Conservation (phyloP, 2,888 invertebrate species). For the Lepidocyrtinus sp. region DNA sequence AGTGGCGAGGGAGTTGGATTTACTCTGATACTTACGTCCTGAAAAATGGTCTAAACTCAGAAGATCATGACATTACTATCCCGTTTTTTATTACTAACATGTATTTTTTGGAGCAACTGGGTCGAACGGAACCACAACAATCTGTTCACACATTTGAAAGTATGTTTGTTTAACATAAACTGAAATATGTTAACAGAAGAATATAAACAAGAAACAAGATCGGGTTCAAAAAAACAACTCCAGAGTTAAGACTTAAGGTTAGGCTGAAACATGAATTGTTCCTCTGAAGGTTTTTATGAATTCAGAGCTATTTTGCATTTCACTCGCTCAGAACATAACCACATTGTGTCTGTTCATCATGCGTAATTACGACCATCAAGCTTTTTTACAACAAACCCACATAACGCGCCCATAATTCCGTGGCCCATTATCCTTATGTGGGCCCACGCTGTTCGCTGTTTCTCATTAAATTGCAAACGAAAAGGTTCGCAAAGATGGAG, state of each 20-base stretch:
- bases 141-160: not conserved
- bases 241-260: too few relatives aligned
- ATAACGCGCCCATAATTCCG: not conserved
- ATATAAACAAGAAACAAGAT: not conserved
- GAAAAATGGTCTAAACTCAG: too few relatives aligned
- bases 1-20: too few relatives aligned
- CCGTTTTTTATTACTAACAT: not conserved
- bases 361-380: constrained; percentile 9
- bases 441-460: constrained; percentile 7
- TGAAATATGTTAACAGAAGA: too few relatives aligned
- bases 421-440: constrained; percentile 1
- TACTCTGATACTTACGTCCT: too few relatives aligned
- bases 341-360: not conserved
- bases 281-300: too few relatives aligned
- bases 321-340: not conserved
- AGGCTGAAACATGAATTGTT: too few relatives aligned
- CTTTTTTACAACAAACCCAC: constrained; percentile 10
- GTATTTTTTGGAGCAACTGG: not conserved
- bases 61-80: not conserved
- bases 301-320: not conserved
- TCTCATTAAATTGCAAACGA: not conserved
- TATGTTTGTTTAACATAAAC: too few relatives aligned
- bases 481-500: not conserved
- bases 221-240: not conserved
- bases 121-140: not conserved